Evolutionary conservation across 2,888 invertebrate species (phyloP).

Genomic region (Cremastinae sp.): DNA sequence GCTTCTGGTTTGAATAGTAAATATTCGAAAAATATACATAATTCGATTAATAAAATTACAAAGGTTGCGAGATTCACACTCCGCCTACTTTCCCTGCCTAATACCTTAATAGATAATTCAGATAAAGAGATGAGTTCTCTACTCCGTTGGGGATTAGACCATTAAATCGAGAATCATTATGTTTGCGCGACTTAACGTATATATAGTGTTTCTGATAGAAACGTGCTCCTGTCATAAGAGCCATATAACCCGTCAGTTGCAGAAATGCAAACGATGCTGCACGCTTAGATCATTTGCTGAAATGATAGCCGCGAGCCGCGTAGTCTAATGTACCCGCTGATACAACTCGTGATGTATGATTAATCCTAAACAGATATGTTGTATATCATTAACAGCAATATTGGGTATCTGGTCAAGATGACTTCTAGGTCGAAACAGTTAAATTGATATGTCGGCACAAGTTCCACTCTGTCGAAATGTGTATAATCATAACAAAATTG

Average conservation of each 20-base stretch:
- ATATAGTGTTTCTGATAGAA: slow-evolving; percentile 10
- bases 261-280: slow-evolving; percentile 3
- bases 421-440: background rate
- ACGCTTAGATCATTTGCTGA: slow-evolving; percentile 22
- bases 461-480: no score
- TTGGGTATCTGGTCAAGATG: slow-evolving; percentile 22
- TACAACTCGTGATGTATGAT: slow-evolving; percentile 21
- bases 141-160: no score
- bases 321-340: background rate
- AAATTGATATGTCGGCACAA: no score
- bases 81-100: no score
- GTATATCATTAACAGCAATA: slow-evolving; percentile 34
- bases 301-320: slow-evolving; percentile 20
- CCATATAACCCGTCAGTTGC: slow-evolving; percentile 11
- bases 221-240: background rate
- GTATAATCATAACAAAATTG: no score
- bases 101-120: no score
- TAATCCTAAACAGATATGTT: slow-evolving; percentile 19
- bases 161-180: background rate
- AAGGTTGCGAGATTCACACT: no score
- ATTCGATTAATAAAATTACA: no score
- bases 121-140: no score
- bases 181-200: background rate
- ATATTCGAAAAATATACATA: no score
- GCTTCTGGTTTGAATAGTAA: no score